phyloP scores from a whole-genome alignment of 2,113 vertebrate species.

The Pycnonotus jocosus region DNA sequence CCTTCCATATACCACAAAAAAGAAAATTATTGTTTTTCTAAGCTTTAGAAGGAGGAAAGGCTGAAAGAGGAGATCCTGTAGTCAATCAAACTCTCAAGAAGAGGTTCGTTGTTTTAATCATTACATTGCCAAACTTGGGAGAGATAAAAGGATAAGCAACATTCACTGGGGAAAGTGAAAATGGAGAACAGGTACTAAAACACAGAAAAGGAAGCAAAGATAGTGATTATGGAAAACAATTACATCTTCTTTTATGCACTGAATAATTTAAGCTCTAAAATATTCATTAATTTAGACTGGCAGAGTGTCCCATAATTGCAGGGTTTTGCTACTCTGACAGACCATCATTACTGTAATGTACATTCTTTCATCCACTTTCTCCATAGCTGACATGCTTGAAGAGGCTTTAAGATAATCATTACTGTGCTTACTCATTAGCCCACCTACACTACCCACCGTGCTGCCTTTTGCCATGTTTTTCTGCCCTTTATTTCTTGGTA shows the following conservation, averaged over 20 bases:
- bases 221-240: background rate
- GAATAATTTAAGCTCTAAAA: background rate
- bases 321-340: background rate
- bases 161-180: background rate
- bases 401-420: background rate
- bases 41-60: background rate
- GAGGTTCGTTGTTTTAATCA: background rate
- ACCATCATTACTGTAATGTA: background rate
- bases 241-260: background rate
- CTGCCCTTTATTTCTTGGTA: background rate
- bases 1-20: background rate
- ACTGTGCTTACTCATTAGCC: background rate
- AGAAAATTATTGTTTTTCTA: background rate
- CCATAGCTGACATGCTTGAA: background rate
- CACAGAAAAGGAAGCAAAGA: background rate
- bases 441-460: background rate
- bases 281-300: background rate
- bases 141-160: background rate
- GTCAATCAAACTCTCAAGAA: background rate
- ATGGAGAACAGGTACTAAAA: background rate
- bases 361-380: background rate
- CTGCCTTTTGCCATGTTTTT: fast-evolving
- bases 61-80: background rate
- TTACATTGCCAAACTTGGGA: background rate
- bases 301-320: background rate